These are phyloP conservation scores for Portunus trituberculatus DNA, from an alignment of 1,140 invertebrate genomes.

Conservation along the genomic window DNA sequence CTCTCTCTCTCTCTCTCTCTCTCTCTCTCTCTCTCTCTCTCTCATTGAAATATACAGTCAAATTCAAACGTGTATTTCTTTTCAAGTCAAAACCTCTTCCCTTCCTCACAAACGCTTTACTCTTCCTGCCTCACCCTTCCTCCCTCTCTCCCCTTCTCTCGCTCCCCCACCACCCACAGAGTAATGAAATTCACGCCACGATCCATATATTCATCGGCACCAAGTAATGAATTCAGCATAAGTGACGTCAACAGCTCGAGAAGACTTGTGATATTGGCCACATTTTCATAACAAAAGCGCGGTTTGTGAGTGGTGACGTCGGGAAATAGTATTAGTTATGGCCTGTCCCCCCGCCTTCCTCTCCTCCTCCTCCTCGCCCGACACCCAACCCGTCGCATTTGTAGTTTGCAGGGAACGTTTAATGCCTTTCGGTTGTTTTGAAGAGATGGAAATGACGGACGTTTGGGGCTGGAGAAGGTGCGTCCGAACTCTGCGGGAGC, in stretches of 20 bases:
- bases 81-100: no score
- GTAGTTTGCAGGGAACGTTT: constrained; percentile 10
- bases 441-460: constrained; percentile 38
- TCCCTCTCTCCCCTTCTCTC: background rate
- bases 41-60: no score
- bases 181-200: constrained; percentile 60
- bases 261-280: constrained; percentile 53
- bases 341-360: background rate
- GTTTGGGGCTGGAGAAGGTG: background rate
- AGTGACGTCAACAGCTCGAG: constrained; percentile 61
- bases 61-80: no score
- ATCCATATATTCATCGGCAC: constrained; percentile 67
- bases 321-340: no score
- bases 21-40: no score
- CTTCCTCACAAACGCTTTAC: background rate
- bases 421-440: constrained; percentile 23
- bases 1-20: no score
- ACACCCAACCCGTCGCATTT: background rate
- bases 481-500: background rate
- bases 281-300: constrained; percentile 67
- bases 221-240: constrained; percentile 64
- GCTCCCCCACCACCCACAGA: background rate
- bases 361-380: background rate
- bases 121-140: background rate
- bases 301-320: background rate